These are phyloP conservation scores for Periphyllus acericola DNA, from an alignment of 2,888 invertebrate genomes.

Conservation along the genomic window DNA sequence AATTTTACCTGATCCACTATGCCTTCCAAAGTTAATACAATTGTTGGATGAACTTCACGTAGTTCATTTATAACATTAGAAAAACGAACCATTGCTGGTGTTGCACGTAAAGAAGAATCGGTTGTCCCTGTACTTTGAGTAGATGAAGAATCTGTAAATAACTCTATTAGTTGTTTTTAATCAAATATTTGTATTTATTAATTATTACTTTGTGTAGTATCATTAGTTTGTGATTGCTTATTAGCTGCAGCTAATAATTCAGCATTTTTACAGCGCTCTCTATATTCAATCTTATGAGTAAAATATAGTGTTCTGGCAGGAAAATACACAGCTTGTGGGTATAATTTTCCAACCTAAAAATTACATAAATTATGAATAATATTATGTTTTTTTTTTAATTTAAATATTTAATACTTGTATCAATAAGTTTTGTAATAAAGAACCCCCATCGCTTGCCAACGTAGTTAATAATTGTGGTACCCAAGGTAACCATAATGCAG, in stretches of 20 bases:
- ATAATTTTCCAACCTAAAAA: constrained; percentile 84
- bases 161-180: neutral
- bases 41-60: constrained; percentile 94
- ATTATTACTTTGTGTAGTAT: constrained; percentile 46
- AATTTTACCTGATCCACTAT: constrained; percentile 83
- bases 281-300: constrained; percentile 89
- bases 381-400: neutral
- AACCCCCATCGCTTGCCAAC: constrained; percentile 90
- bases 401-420: constrained; percentile 74
- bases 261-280: constrained; percentile 79
- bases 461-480: constrained; percentile 94
- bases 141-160: constrained; percentile 47
- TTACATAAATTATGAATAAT: constrained; percentile 12
- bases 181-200: neutral
- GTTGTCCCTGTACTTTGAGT: constrained; percentile 44
- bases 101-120: constrained; percentile 76
- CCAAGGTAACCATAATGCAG: constrained; percentile 96
- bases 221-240: constrained; percentile 55
- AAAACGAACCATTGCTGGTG: constrained; percentile 95
- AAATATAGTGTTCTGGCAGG: constrained; percentile 93
- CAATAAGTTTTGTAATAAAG: constrained; percentile 87
- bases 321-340: constrained; percentile 97
- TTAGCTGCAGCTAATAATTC: constrained; percentile 63
- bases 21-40: constrained; percentile 92
- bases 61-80: constrained; percentile 97